Percentiles rank a stretch among this genome's conserved stretches.
Conservation (phyloP, 1,140 invertebrate genomes). For the Vanessa tameamea region DNA sequence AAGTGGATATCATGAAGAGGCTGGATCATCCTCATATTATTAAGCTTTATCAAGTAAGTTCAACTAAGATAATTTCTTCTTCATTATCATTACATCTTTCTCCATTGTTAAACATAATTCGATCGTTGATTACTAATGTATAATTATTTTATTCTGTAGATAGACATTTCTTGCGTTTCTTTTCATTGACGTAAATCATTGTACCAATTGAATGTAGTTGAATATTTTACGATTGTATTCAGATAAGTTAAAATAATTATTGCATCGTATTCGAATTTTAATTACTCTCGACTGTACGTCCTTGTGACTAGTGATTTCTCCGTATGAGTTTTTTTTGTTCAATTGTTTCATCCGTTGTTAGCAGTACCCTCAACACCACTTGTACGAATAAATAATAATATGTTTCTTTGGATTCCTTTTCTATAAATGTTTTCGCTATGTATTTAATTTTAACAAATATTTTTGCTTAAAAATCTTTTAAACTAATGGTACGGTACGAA, state of each 20-base stretch:
- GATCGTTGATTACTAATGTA: too few species aligned
- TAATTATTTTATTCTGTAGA: neutral
- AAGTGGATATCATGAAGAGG: slow-evolving; percentile 99
- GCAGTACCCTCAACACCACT: neutral
- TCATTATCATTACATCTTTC: too few species aligned
- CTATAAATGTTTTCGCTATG: too few species aligned
- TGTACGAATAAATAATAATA: neutral
- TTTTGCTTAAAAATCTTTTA: too few species aligned
- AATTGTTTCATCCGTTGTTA: neutral
- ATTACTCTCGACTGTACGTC: neutral
- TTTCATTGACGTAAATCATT: slow-evolving; percentile 4
- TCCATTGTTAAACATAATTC: neutral
- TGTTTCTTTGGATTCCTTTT: neutral
- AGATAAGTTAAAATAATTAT: slow-evolving; percentile 5
- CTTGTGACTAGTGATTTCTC: slow-evolving; percentile 1
- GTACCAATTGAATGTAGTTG: neutral
- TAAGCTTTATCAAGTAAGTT: slow-evolving; percentile 95
- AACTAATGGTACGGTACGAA: too few species aligned
- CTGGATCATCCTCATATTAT: slow-evolving; percentile 98
- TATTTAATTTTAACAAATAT: too few species aligned
- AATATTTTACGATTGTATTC: slow-evolving; percentile 6
- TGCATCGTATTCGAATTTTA: slow-evolving; percentile 3
- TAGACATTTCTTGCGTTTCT: neutral
- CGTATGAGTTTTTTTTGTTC: slow-evolving; percentile 8
- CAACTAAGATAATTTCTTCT: neutral